phyloP scores from a whole-genome alignment of 1,140 invertebrate genomes.

The Cyclargus thomasi region DNA sequence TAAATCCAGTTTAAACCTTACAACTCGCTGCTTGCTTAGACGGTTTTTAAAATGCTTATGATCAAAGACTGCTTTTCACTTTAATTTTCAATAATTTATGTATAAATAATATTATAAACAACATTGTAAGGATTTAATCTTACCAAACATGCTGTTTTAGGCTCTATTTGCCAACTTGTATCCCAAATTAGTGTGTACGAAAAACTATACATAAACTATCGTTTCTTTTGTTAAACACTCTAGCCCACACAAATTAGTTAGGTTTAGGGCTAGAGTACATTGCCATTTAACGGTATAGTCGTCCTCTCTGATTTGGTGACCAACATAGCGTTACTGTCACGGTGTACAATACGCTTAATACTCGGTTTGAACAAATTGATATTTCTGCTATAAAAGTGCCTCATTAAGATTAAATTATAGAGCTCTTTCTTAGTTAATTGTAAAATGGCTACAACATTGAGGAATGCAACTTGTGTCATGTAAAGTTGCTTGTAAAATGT shows the following conservation, averaged over 20 bases:
- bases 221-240: no score
- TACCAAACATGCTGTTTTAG: no score
- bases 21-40: background rate
- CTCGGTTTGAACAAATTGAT: background rate
- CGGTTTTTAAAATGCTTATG: no score
- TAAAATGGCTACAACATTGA: background rate
- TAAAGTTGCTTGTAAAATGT: no score
- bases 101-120: no score
- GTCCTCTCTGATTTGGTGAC: conserved; percentile 14
- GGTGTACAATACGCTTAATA: conserved; percentile 22
- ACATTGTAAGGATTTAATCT: no score
- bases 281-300: conserved; percentile 16
- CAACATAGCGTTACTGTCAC: conserved; percentile 29
- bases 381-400: background rate
- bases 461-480: no score
- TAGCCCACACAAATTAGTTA: background rate
- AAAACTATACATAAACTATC: no score
- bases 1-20: background rate
- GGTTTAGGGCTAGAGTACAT: background rate
- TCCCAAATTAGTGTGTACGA: no score
- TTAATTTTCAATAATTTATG: no score
- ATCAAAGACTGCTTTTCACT: no score
- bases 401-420: background rate
- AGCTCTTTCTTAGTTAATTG: background rate
- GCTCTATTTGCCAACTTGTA: no score